Evolutionary conservation across 2,888 invertebrate genomes (phyloP).

Genomic region (Orthonevra nobilis): DNA sequence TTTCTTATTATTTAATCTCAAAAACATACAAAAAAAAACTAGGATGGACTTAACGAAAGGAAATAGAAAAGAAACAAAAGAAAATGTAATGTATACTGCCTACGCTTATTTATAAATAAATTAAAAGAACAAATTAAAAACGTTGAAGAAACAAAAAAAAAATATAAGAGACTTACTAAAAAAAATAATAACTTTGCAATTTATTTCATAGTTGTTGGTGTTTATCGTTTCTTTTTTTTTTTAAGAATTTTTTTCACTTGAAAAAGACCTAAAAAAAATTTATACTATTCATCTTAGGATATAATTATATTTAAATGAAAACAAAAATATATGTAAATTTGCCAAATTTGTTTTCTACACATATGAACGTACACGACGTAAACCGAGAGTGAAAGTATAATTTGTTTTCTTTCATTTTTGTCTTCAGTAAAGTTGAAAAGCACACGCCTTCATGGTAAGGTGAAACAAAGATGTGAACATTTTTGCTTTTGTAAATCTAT

Average conservation of each 20-base stretch:
- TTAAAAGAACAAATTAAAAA: conserved; percentile 7
- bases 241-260: conserved; percentile 1
- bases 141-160: too few species aligned
- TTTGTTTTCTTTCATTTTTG: conserved; percentile 4
- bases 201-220: conserved; percentile 14
- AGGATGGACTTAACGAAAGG: not conserved
- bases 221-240: conserved; percentile 5
- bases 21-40: conserved; percentile 3
- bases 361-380: conserved; percentile 7
- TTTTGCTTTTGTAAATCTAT: conserved; percentile 21
- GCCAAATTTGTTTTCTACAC: conserved; percentile 21
- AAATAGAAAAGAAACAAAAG: conserved; percentile 5
- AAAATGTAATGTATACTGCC: conserved; percentile 49
- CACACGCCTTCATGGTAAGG: not conserved
- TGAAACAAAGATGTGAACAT: not conserved
- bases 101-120: conserved; percentile 53
- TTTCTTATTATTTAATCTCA: conserved; percentile 6
- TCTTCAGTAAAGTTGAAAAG: not conserved
- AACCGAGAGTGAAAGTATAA: conserved; percentile 18
- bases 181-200: conserved; percentile 11
- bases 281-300: too few species aligned
- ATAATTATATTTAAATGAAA: too few species aligned
- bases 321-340: conserved; percentile 1
- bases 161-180: not conserved
- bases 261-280: too few species aligned